A percentile compares a stretch with the other conserved stretches of the same genome.
Conservation (phyloP, 1,140 invertebrate genomes). For the Drosophila bocki region DNA sequence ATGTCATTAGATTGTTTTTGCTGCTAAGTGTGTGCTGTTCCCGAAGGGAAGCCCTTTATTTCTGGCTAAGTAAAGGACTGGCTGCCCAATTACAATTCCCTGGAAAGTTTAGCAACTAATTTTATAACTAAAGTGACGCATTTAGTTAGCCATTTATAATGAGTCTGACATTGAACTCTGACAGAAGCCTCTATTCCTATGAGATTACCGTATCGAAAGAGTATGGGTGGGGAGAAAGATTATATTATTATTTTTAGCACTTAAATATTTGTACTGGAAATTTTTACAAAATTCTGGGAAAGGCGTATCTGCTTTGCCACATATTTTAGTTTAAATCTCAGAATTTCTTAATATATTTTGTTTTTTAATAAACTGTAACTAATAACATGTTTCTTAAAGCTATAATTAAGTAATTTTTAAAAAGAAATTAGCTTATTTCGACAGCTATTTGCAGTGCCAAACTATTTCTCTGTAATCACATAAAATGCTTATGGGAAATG, state of each 20-base stretch:
- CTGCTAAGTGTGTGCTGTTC: no score
- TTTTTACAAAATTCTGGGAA: background rate
- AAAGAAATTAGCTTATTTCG: background rate
- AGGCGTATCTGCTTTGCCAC: background rate
- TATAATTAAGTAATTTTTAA: background rate
- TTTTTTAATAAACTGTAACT: background rate
- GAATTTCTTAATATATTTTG: background rate
- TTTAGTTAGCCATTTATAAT: background rate
- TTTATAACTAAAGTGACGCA: background rate
- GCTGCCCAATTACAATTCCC: background rate
- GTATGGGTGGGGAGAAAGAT: background rate
- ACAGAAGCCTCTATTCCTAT: background rate
- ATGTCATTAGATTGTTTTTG: background rate
- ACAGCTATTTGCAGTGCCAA: background rate
- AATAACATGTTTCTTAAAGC: background rate
- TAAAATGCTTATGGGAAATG: background rate
- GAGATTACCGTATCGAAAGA: slow-evolving; percentile 4
- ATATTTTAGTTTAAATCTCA: background rate
- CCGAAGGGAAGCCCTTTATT: background rate
- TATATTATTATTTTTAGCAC: background rate
- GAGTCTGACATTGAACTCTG: slow-evolving; percentile 19
- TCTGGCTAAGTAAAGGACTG: background rate
- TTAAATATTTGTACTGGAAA: no score
- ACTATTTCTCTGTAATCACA: background rate
- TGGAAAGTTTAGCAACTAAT: background rate